Percentiles rank a stretch among this genome's conserved stretches.
Conservation (phyloP, 2,797 vertebrate genomes). For the Vespertilio murinus region DNA sequence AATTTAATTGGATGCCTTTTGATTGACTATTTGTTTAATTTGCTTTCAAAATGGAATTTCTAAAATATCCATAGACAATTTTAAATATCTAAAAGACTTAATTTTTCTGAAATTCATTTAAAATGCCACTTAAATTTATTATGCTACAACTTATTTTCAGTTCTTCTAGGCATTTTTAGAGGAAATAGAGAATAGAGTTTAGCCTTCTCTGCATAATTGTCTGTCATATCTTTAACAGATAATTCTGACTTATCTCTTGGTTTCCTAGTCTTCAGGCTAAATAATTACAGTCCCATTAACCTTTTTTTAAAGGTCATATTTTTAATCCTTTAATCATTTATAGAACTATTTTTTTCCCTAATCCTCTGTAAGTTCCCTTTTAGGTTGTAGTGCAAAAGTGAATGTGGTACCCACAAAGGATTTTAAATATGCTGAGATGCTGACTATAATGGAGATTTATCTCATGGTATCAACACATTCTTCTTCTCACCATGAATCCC, state of each 20-base stretch:
- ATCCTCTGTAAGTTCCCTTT: conserved; percentile 51
- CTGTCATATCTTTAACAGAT: conserved; percentile 38
- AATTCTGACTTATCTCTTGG: conserved; percentile 57
- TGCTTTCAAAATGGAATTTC: not conserved
- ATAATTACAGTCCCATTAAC: conserved; percentile 67
- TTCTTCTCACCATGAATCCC: conserved; percentile 57
- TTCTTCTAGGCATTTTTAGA: not conserved
- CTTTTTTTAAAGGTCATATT: conserved; percentile 57
- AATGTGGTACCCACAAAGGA: conserved; percentile 38
- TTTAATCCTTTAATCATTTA: conserved; percentile 64
- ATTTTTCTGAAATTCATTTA: conserved; percentile 10
- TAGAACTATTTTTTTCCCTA: conserved; percentile 40
- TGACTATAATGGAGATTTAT: conserved; percentile 57
- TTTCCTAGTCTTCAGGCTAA: conserved; percentile 44
- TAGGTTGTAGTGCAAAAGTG: conserved; percentile 42
- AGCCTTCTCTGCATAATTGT: conserved; percentile 16
- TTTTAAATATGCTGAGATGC: conserved; percentile 40
- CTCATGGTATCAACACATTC: conserved; percentile 57
- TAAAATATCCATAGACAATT: not conserved
- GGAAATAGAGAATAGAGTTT: not conserved
- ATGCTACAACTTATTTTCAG: conserved; percentile 33
- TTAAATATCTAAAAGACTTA: conserved; percentile 7
- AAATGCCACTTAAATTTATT: conserved; percentile 24
- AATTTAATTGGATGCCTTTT: not conserved
- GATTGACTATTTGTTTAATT: conserved; percentile 19